Base-by-base conservation (phyloP, 2,888 invertebrate genomes). In the Diarsia mendica region DNA sequence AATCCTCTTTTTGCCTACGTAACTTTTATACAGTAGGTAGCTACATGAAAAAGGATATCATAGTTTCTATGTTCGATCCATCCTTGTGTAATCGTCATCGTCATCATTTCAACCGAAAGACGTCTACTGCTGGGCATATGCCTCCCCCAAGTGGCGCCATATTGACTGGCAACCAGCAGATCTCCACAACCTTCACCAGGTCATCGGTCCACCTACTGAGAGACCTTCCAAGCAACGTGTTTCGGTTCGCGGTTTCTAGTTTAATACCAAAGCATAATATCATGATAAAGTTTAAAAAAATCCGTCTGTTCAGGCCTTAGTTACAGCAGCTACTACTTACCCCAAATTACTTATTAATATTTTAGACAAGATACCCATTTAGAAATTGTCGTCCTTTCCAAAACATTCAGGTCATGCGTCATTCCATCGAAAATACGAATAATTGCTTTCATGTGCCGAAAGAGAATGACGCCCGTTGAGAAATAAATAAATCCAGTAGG, bases 401-500 rank as follows among this genome's bases (percentile, higher is more conserved):
- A 92, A 92, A 92, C 90, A 93, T 93, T 92, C 86, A 90, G 92
- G 92, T 91, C 93, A 91, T 95, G 95, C 95, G 95, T 95, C 96
- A 95, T 92, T 89, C 89, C 82, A 89, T 90, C 90, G 89, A 90
- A 93, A 93, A 93, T 93, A 92, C 89, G 64, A 90, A 89, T 94
- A 93, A 95, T 95, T 93, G 92, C 94, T 94, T 93, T 93, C 94
- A 93, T 93, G 91, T 93, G 95, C 91, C 87, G 93, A 93, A 93
- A 90, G 90, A 90, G 92, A 92, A 93, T 94, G 94, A 95, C 93
- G 94, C 90, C 81, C 88, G 92, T 87, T 84, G 91, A 87, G 91
- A 92, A 93, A 93, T 94, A 94, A 93, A 95, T 94, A 94, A 92
- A 90, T 91, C 87, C 89, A 72, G n/a, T n/a, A n/a, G n/a, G n/a